A percentile compares a stretch with the other conserved stretches of the same genome.
Conservation (phyloP, 2,113 vertebrate species). For the Garra rufa region DNA sequence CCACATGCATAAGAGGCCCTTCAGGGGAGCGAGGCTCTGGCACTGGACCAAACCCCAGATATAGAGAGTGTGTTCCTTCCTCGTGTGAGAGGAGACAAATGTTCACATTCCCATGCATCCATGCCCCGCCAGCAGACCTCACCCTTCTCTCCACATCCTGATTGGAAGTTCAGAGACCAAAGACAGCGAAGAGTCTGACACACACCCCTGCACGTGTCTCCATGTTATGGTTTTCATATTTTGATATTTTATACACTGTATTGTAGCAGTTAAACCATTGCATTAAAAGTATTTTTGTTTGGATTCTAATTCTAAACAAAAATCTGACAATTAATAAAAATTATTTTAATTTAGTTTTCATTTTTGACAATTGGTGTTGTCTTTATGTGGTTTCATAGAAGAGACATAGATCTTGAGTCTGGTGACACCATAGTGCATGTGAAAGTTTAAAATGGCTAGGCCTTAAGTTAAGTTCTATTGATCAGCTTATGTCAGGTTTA, state of each 20-base stretch:
- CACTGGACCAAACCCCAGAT: background rate
- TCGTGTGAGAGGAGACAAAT: constrained; percentile 49
- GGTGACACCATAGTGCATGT: background rate
- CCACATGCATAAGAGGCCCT: background rate
- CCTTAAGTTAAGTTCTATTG: too few species aligned
- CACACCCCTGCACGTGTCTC: constrained; percentile 26
- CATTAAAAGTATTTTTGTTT: background rate
- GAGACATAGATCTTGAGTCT: background rate
- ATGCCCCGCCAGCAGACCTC: constrained; percentile 9
- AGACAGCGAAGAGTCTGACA: background rate
- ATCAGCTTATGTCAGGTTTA: too few species aligned
- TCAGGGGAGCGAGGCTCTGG: background rate
- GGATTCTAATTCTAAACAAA: background rate
- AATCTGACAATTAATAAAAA: background rate
- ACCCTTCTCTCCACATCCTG: background rate
- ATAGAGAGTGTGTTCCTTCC: constrained; percentile 10
- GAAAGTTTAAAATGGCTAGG: background rate
- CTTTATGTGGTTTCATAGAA: background rate
- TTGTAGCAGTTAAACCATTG: background rate
- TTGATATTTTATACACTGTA: background rate
- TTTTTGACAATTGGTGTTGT: background rate
- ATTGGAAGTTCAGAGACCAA: constrained; percentile 20
- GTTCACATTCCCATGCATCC: constrained; percentile 33
- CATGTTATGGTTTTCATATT: background rate
- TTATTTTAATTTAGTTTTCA: background rate